These are phyloP conservation scores for Polyommatus icarus DNA, from an alignment of 2,888 invertebrate species.

Conservation along the genomic window DNA sequence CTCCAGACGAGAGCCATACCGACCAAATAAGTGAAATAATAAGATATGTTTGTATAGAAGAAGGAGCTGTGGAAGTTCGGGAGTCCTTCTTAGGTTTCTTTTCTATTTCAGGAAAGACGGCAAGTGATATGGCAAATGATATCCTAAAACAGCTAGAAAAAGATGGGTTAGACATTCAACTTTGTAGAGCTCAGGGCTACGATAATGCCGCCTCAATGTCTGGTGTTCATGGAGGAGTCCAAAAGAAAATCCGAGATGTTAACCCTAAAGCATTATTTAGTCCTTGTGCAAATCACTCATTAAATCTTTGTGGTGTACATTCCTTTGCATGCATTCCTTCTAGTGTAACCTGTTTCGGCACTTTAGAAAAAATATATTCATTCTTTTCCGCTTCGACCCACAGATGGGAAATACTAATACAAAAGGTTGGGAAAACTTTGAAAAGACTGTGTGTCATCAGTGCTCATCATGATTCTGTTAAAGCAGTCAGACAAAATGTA, in stretches of 20 bases:
- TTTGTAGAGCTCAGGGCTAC: constrained; percentile 40
- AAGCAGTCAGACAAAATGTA: constrained; percentile 30
- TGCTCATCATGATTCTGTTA: not conserved
- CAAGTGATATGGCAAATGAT: constrained; percentile 32
- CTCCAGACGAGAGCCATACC: constrained; percentile 22
- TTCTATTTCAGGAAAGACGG: not conserved
- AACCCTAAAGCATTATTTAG: constrained; percentile 37
- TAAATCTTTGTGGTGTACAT: constrained; percentile 33
- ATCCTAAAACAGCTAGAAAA: constrained; percentile 35
- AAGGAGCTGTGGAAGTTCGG: too few relatives aligned
- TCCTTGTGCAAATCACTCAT: constrained; percentile 38
- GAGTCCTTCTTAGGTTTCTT: too few relatives aligned
- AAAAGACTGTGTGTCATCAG: too few relatives aligned
- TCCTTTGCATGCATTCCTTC: constrained; percentile 30
- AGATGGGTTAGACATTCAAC: constrained; percentile 37
- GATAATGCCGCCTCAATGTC: constrained; percentile 36
- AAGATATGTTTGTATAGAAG: constrained; percentile 21
- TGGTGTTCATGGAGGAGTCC: too few relatives aligned
- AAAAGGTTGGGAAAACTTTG: too few relatives aligned
- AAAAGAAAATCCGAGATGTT: not conserved
- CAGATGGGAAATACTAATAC: not conserved
- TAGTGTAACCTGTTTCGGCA: constrained; percentile 31
- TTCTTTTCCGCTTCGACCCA: constrained; percentile 18
- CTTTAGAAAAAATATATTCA: constrained; percentile 24
- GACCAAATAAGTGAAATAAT: constrained; percentile 33